Evolutionary conservation across 2,797 vertebrate species (phyloP).

Genomic region (Syngnathus acus): DNA sequence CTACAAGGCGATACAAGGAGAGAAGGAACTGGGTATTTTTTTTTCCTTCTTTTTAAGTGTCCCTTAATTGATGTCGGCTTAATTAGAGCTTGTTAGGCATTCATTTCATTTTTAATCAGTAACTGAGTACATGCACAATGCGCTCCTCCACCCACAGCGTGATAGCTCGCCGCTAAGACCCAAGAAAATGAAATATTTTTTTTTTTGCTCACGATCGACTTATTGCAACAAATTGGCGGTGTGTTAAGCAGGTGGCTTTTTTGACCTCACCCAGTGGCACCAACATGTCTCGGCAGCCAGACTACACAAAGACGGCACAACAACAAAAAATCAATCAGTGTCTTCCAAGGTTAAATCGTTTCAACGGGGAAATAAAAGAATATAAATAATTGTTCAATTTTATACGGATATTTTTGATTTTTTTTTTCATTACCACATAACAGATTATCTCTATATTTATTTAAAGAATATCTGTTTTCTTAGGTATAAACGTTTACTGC

Average conservation of each 20-base stretch:
- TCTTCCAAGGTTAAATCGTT: constrained; percentile 56
- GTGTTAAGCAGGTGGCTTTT: constrained; percentile 12
- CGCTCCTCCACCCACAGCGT: constrained; percentile 3
- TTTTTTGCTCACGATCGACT: no score
- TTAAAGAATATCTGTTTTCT: constrained; percentile 15
- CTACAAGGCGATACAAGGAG: constrained; percentile 58
- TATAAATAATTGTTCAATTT: no score
- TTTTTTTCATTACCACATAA: no score
- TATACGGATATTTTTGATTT: no score
- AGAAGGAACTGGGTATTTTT: constrained; percentile 49
- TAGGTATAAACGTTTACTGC: constrained; percentile 81
- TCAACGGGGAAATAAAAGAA: constrained; percentile 9
- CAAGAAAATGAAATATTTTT: background rate
- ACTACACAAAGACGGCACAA: constrained; percentile 39
- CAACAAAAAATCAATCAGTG: constrained; percentile 68
- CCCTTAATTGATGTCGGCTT: constrained; percentile 57
- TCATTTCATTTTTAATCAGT: constrained; percentile 48
- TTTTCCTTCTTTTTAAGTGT: constrained; percentile 56
- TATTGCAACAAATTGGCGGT: background rate
- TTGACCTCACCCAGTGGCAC: constrained; percentile 42
- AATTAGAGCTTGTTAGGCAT: constrained; percentile 56
- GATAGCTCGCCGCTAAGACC: constrained; percentile 8
- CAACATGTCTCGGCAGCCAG: constrained; percentile 51
- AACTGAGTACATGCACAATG: constrained; percentile 22
- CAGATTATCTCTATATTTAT: no score